Percentiles rank a stretch among this genome's conserved stretches.
phyloP scores from a whole-genome alignment of 2,888 invertebrate genomes.

The Tanytarsus gracilentus region DNA sequence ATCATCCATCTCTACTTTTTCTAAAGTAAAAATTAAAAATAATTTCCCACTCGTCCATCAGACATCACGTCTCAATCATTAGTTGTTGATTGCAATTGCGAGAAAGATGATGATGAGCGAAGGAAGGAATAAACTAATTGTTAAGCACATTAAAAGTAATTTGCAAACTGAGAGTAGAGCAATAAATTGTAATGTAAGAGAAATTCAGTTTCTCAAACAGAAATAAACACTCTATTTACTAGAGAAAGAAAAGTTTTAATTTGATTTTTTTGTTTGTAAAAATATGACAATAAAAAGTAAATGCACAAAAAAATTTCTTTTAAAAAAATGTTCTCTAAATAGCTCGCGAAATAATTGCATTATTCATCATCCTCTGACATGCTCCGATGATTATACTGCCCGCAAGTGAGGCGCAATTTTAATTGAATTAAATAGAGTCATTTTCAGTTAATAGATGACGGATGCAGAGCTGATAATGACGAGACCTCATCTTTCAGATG shows the following conservation, averaged over 20 bases:
- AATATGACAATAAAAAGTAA: too few relatives aligned
- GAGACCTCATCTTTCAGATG: not conserved
- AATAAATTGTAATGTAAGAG: not conserved
- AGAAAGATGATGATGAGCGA: not conserved
- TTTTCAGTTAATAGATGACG: conserved; percentile 6
- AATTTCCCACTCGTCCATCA: not conserved
- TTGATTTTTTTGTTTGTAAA: too few relatives aligned
- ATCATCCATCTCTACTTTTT: too few relatives aligned
- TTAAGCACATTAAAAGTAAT: not conserved
- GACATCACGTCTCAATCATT: not conserved
- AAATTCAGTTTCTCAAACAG: not conserved
- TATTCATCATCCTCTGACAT: too few relatives aligned
- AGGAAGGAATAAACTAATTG: not conserved
- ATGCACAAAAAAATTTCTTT: too few relatives aligned
- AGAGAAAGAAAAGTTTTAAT: too few relatives aligned
- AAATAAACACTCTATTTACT: not conserved
- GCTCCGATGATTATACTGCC: not conserved
- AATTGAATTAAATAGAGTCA: conserved; percentile 20
- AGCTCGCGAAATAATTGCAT: too few relatives aligned
- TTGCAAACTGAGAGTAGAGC: not conserved
- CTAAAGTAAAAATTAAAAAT: conserved; percentile 6
- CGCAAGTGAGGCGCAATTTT: conserved; percentile 3
- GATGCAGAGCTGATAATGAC: conserved; percentile 1
- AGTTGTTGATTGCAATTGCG: not conserved
- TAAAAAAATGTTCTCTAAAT: too few relatives aligned